phyloP scores from a whole-genome alignment of 2,888 invertebrate genomes.

The Ennomos erosarius region DNA sequence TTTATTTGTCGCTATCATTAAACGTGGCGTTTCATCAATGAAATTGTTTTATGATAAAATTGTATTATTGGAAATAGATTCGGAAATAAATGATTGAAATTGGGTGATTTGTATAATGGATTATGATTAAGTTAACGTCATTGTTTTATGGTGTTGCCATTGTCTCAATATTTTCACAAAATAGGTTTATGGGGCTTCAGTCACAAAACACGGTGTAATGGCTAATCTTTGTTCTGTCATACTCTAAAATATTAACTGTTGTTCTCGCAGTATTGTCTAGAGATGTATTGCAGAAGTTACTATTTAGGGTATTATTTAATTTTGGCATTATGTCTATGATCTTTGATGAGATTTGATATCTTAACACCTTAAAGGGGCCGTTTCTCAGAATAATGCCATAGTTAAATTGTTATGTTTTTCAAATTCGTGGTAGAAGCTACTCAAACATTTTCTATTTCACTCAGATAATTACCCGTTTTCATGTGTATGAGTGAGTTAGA shows the following conservation, averaged over 20 bases:
- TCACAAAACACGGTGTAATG: slow-evolving; percentile 79
- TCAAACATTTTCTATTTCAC: slow-evolving; percentile 7
- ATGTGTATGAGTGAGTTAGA: slow-evolving; percentile 2
- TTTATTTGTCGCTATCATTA: neutral
- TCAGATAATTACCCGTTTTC: neutral
- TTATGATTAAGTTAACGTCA: slow-evolving; percentile 61
- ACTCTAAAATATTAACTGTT: slow-evolving; percentile 53
- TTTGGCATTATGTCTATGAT: slow-evolving; percentile 6
- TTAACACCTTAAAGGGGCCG: too few species aligned
- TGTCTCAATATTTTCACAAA: slow-evolving; percentile 71
- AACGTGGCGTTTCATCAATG: too few species aligned
- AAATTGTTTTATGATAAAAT: too few species aligned
- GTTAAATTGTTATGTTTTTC: neutral
- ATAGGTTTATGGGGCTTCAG: slow-evolving; percentile 76
- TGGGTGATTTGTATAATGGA: slow-evolving; percentile 59
- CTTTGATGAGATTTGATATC: too few species aligned
- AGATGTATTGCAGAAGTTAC: slow-evolving; percentile 12
- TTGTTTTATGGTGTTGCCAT: slow-evolving; percentile 76
- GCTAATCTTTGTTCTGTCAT: slow-evolving; percentile 81
- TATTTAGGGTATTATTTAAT: slow-evolving; percentile 5
- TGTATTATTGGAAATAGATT: slow-evolving; percentile 13
- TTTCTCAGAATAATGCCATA: slow-evolving; percentile 9
- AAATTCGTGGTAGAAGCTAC: slow-evolving; percentile 5
- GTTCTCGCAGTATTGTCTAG: slow-evolving; percentile 31
- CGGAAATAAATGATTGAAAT: slow-evolving; percentile 48